These are phyloP conservation scores for Psephotus haematonotus DNA, from an alignment of 2,113 vertebrate species.

Conservation along the genomic window DNA sequence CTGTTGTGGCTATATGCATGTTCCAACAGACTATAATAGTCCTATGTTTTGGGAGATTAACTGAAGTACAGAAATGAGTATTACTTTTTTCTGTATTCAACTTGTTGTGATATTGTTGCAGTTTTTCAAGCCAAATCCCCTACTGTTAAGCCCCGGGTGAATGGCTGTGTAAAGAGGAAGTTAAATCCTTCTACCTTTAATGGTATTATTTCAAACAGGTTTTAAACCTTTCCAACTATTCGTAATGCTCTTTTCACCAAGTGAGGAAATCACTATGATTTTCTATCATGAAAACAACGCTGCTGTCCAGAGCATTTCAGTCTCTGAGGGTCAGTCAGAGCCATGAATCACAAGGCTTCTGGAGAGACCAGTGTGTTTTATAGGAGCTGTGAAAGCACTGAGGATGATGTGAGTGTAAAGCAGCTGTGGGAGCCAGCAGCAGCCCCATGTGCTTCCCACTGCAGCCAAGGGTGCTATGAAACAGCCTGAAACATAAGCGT, in stretches of 20 bases:
- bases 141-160: neutral
- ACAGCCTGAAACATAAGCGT: rapidly evolving
- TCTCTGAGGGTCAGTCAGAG: neutral
- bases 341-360: rapidly evolving
- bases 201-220: conserved; percentile 24
- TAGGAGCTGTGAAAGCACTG: neutral
- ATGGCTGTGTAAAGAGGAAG: neutral
- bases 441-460: neutral
- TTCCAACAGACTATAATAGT: neutral
- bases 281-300: neutral
- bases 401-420: neutral
- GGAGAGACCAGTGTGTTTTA: neutral
- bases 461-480: neutral
- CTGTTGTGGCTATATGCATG: neutral
- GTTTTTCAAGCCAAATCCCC: conserved; percentile 14
- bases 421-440: neutral
- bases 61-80: neutral
- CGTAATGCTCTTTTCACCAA: neutral
- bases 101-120: neutral
- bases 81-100: neutral
- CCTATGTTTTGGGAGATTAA: neutral
- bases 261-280: neutral
- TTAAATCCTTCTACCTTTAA: neutral
- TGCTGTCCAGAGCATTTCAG: neutral
- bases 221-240: neutral